These are phyloP conservation scores for Drosophila gunungcola DNA, from an alignment of 1,140 invertebrate species.

Conservation along the genomic window DNA sequence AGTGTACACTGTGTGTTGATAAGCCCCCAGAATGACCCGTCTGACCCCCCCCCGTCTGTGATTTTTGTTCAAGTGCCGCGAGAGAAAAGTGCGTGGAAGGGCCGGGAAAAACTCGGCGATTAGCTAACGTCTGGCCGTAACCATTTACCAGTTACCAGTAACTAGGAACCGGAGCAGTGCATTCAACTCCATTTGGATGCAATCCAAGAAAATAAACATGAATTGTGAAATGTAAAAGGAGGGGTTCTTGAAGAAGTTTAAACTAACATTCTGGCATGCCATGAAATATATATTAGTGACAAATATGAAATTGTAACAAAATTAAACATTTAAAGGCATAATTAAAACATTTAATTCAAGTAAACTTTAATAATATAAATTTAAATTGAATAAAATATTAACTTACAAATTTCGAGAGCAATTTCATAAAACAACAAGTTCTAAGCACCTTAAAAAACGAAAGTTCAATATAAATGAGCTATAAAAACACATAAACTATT, in stretches of 20 bases:
- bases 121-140: slow-evolving; percentile 33
- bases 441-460: not conserved
- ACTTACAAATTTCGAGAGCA: not conserved
- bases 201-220: slow-evolving; percentile 8
- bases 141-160: slow-evolving; percentile 15
- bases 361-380: not conserved
- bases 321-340: too few species aligned
- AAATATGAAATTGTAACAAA: too few species aligned
- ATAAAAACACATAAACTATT: not conserved
- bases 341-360: not conserved
- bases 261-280: not conserved
- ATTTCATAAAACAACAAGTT: too few species aligned
- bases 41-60: not conserved
- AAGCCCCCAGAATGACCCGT: not conserved
- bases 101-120: slow-evolving; percentile 12
- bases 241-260: not conserved
- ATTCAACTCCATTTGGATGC: slow-evolving; percentile 40
- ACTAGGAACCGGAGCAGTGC: slow-evolving; percentile 32
- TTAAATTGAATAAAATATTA: too few species aligned
- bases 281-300: too few species aligned
- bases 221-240: not conserved
- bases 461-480: not conserved
- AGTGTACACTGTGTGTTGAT: not conserved
- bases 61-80: slow-evolving; percentile 20
- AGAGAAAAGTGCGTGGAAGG: slow-evolving; percentile 9